A percentile compares a stretch with the other conserved stretches of the same genome.
Evolutionary conservation across 1,140 invertebrate genomes (phyloP).

Genomic region (Frieseomelitta varia): DNA sequence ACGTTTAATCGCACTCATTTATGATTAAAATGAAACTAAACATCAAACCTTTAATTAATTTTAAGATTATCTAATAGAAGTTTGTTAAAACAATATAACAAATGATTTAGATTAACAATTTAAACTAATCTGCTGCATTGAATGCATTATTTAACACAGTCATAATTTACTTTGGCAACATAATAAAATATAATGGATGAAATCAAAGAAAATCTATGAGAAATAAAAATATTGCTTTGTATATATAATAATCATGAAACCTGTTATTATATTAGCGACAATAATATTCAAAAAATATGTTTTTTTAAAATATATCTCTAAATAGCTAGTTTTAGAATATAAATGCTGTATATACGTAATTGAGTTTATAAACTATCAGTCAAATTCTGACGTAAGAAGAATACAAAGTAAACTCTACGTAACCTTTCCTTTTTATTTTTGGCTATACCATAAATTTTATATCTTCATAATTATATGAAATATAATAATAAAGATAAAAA

Average conservation of each 20-base stretch:
- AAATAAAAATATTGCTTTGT: background rate
- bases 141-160: background rate
- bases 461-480: background rate
- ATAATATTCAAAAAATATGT: background rate
- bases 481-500: background rate
- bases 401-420: background rate
- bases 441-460: no score
- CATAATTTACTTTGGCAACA: background rate
- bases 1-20: constrained; percentile 24
- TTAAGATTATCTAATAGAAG: background rate
- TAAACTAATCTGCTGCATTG: background rate
- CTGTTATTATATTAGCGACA: background rate
- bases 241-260: background rate
- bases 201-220: background rate
- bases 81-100: background rate
- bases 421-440: background rate
- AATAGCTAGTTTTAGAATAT: background rate
- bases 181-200: background rate
- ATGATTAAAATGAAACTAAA: background rate
- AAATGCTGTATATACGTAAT: background rate
- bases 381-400: background rate
- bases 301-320: background rate
- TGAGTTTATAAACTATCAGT: background rate
- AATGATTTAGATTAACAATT: no score
- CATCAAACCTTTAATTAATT: background rate